A percentile compares a stretch with the other conserved stretches of the same genome.
Conservation (phyloP, 2,888 invertebrate species). For the Campoplex nolae region DNA sequence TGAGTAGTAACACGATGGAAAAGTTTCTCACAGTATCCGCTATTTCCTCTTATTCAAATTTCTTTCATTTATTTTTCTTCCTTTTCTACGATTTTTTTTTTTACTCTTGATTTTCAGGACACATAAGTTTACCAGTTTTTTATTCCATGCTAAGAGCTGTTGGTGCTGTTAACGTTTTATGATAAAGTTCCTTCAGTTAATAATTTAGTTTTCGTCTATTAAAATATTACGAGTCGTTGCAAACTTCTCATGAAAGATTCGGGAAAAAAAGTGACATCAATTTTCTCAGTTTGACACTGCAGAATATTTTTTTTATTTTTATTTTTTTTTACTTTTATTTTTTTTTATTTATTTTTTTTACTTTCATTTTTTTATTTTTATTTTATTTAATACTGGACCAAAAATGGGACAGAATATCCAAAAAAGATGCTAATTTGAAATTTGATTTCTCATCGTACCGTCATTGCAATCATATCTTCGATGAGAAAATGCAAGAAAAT, state of each 20-base stretch:
- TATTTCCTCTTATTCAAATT: conserved; percentile 2
- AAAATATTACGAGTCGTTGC: background rate
- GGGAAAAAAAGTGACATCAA: background rate
- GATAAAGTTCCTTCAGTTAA: background rate
- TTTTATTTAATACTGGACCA: too few species aligned
- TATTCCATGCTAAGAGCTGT: background rate
- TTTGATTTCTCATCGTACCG: too few species aligned
- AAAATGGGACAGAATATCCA: too few species aligned
- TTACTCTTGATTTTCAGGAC: background rate
- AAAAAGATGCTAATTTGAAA: too few species aligned
- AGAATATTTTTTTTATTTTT: too few species aligned
- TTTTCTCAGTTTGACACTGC: too few species aligned
- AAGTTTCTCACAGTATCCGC: background rate
- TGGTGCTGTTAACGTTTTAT: background rate
- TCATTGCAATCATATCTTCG: too few species aligned
- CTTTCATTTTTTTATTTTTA: too few species aligned
- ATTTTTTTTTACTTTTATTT: too few species aligned
- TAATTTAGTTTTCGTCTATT: background rate
- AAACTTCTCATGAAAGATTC: background rate
- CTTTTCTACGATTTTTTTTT: background rate
- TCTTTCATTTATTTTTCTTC: background rate
- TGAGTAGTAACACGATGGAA: background rate
- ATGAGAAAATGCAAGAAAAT: too few species aligned
- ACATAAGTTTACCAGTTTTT: background rate
- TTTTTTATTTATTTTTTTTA: too few species aligned